phyloP scores from a whole-genome alignment of 2,113 vertebrate species.

The Calyptommatus sinebrachiatus region DNA sequence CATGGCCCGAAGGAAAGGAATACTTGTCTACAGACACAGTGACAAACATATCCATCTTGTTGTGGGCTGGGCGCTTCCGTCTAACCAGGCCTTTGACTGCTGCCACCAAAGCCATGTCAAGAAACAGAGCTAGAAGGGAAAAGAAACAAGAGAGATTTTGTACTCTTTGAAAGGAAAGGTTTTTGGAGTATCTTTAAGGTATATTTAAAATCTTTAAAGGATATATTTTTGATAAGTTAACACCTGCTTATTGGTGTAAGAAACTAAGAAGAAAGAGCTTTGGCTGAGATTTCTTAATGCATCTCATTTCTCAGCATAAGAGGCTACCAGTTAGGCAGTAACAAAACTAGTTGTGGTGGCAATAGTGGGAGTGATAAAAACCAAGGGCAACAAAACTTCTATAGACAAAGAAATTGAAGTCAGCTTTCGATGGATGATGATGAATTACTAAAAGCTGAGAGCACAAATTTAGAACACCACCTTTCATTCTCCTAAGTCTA shows the following conservation, averaged over 20 bases:
- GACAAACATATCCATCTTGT: slow-evolving; percentile 98
- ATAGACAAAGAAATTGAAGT: no score
- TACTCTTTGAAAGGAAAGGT: not conserved
- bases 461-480: no score
- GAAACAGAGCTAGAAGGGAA: slow-evolving; percentile 77
- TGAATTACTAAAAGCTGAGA: no score
- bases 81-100: slow-evolving; percentile 88
- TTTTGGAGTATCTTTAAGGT: no score
- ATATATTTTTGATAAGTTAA: not conserved
- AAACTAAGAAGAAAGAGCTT: not conserved
- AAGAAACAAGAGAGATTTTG: not conserved
- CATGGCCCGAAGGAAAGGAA: slow-evolving; percentile 94
- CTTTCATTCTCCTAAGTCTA: no score
- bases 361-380: no score
- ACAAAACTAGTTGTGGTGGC: no score
- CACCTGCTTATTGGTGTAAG: not conserved
- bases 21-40: slow-evolving; percentile 94
- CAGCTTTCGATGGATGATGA: no score
- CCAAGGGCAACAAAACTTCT: no score
- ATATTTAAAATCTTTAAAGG: no score
- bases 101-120: slow-evolving; percentile 87
- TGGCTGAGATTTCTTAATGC: not conserved
- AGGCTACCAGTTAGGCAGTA: not conserved
- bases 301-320: not conserved
- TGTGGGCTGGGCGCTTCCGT: slow-evolving; percentile 87